phyloP scores from a whole-genome alignment of 2,113 vertebrate species.

The Caloenas nicobarica region DNA sequence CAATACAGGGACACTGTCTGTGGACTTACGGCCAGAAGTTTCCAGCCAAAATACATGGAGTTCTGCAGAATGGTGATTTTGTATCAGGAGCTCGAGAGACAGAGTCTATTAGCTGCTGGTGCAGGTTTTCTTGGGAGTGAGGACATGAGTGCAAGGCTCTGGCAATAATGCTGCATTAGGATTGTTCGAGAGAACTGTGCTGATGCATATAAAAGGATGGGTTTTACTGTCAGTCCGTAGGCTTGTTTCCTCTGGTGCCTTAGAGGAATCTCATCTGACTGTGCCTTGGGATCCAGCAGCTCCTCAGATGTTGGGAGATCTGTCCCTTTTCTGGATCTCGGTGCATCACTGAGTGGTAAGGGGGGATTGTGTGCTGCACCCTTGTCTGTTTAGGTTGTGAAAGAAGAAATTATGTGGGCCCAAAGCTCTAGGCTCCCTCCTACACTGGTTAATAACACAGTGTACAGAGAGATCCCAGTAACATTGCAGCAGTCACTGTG shows the following conservation, averaged over 20 bases:
- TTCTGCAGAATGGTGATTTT: not conserved
- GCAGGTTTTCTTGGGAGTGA: not conserved
- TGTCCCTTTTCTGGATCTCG: not conserved
- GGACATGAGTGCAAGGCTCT: not conserved
- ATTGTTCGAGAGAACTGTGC: not conserved
- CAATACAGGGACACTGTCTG: not conserved
- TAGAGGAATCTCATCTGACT: not conserved
- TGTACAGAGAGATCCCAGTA: not conserved
- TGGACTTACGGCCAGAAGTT: not conserved
- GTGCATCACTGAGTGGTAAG: too few relatives aligned
- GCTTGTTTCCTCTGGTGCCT: not conserved
- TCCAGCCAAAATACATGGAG: not conserved
- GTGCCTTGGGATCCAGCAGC: not conserved
- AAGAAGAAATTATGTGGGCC: not conserved
- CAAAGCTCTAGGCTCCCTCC: not conserved
- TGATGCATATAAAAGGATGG: not conserved
- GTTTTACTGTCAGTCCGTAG: not conserved
- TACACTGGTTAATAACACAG: fast-evolving
- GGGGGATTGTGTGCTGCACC: not conserved
- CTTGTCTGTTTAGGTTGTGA: not conserved
- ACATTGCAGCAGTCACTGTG: fast-evolving
- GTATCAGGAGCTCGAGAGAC: not conserved
- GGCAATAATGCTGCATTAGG: not conserved
- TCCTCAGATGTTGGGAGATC: not conserved
- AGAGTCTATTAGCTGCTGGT: not conserved